Base-by-base conservation (phyloP, 1,140 invertebrate species). In the Drosophila yakuba region DNA sequence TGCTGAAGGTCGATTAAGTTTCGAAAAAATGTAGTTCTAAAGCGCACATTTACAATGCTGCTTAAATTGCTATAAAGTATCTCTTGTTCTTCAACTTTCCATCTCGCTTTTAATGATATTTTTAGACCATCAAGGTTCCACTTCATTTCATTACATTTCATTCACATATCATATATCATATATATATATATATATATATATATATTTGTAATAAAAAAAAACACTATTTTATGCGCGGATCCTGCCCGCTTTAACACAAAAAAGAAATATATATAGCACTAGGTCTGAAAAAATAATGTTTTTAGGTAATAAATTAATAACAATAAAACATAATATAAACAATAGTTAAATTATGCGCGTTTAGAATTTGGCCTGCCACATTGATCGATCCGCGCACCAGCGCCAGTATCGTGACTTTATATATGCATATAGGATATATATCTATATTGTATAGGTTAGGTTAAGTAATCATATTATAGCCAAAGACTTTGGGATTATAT, bases 51-150 rank as follows among this genome's bases (percentile, higher is more conserved):
- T 86, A 86, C 83, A 88, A 88, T 86, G 83, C 77, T 89, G 84
- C 84, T 84, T 78, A 80, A 89, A 78, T 88, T 85, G 68, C 84
- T 88, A 89, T 88, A 89, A 88, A 77, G 80, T 86, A 82, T 77
- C 54, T 76, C 54, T 47, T 44, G 36, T 47, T 67, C 39, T 79
- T 67, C 79, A 82, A 80, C 58, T 71, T 44, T 38, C 32, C 32
- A 64, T 57, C 47, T 78, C 56, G 35, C 8, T 66, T 78, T 81
- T 86, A 72, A 88, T 86, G 83, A 86, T 86, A 86, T 86, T 91
- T 91, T 91, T 91, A 84, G 85, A 91, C 90, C 90, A 91, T 91
- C 90, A 91, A 91, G 90, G 89, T 91, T 90, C 74, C 55, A 38
- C 78, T 52, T 47, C 66, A 54, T 64, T 60, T n/a, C 63, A 60